A percentile compares a stretch with the other conserved stretches of the same genome.
phyloP scores from a whole-genome alignment of 2,113 vertebrate genomes.

The Charadrius vociferus region DNA sequence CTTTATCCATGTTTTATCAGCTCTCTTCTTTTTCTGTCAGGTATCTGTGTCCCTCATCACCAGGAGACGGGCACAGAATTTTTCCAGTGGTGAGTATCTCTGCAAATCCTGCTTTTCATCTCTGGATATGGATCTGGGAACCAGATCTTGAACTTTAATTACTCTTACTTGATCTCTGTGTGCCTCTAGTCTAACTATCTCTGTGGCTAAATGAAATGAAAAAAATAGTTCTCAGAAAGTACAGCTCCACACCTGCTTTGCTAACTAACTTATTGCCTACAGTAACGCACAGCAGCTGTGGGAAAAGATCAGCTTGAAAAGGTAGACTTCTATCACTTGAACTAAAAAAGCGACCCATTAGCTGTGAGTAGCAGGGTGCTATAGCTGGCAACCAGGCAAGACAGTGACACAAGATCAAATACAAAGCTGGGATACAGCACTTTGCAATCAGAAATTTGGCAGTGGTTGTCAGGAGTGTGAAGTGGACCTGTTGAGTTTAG shows the following conservation, averaged over 20 bases:
- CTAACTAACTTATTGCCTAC: background rate
- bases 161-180: background rate
- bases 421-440: background rate
- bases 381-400: background rate
- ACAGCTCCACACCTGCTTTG: background rate
- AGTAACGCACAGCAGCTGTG: background rate
- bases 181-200: background rate
- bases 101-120: background rate
- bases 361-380: background rate
- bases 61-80: fast-evolving
- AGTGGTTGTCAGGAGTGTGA: background rate
- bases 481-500: background rate
- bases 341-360: background rate
- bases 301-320: background rate
- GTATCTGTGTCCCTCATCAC: background rate
- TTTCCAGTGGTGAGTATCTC: background rate
- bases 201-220: background rate
- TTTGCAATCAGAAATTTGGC: background rate
- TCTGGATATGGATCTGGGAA: background rate
- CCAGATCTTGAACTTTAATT: background rate
- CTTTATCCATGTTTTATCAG: background rate
- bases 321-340: background rate
- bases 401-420: background rate
- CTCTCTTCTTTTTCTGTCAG: background rate
- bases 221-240: background rate